Evolutionary conservation across 1,140 invertebrate genomes (phyloP), one percentile per base, ranked within the genome.

Genomic region (Camponotus pennsylvanicus): DNA sequence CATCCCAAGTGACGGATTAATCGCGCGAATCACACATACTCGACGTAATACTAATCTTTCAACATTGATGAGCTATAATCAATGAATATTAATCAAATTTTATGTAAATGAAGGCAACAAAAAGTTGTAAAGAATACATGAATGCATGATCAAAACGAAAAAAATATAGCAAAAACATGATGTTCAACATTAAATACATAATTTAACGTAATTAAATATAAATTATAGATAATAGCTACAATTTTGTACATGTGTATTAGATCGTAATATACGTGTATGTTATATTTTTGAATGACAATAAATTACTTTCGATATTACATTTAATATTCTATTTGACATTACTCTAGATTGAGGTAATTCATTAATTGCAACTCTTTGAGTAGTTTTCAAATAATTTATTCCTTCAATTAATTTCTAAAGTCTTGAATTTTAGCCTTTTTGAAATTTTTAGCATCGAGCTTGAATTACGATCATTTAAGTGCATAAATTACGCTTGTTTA

Each of bases 201-300:
- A 45, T 79, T 67, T 67, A 52, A 79, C 45, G 15, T 77, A 40
- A 57, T 80, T 40, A 55, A 40, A 52, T 15, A 13, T 59, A 52
- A 69, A 52, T 37, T 37, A 11, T 21, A 45, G 9, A n/a, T 27
- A 9, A 27, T 34, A 5, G 49, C 15, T 64, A 32, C 18, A 34
- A 64, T 64, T 34, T 34, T 34, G 27, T 15, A 32, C 21, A 32
- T 13, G 21, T 13, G 15, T 64, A 63, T 59, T 76, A 15, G 40
- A 15, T 15, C 9, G 0, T 61, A 1, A 18, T 7, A 27, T 7
- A 42, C 13, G 18, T 49, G n/a, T 57, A n/a, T 1, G 21, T 21
- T n/a, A n/a, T 59, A 59, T 21, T n/a, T 57, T 59, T 21, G 9
- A 59, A 21, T 59, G 21, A 7, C 4, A 9, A 18, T 42, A 42